phyloP scores from a whole-genome alignment of 2,113 vertebrate species.

The Peromyscus maniculatus region DNA sequence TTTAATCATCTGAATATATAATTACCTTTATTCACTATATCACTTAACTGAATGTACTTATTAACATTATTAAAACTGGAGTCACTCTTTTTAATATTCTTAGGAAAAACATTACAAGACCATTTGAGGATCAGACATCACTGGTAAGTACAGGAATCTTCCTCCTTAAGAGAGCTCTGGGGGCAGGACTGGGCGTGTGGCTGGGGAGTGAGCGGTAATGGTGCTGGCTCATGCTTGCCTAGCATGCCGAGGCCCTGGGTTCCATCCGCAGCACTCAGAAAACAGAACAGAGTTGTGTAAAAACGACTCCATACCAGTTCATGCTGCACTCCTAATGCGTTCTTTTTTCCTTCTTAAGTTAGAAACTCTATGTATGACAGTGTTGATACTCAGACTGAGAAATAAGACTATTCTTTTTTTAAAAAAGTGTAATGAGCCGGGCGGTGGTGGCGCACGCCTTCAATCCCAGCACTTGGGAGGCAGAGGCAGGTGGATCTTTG shows the following conservation, averaged over 20 bases:
- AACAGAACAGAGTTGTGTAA: neutral
- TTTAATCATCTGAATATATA: conserved; percentile 33
- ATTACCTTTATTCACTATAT: conserved; percentile 21
- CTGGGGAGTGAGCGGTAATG: neutral
- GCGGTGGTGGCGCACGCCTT: no score
- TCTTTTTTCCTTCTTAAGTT: neutral
- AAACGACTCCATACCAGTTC: conserved; percentile 15
- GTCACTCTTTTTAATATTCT: conserved; percentile 25
- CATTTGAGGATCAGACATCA: conserved; percentile 98
- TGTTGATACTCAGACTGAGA: neutral
- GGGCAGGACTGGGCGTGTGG: no score
- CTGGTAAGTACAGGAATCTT: conserved; percentile 89
- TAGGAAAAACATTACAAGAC: conserved; percentile 97
- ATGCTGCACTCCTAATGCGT: neutral
- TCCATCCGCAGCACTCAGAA: neutral
- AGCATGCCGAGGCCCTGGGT: neutral
- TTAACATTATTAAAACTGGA: conserved; percentile 32
- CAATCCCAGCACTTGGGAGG: no score
- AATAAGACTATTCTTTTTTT: neutral
- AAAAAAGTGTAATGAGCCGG: no score
- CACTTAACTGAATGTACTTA: conserved; percentile 29
- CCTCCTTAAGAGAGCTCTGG: neutral
- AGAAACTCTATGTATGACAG: neutral
- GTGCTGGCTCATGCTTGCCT: neutral
- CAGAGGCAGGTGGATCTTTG: no score